A percentile compares a stretch with the other conserved stretches of the same genome.
phyloP scores from a whole-genome alignment of 2,797 vertebrate genomes.

The Tenualosa thibaudeaui region DNA sequence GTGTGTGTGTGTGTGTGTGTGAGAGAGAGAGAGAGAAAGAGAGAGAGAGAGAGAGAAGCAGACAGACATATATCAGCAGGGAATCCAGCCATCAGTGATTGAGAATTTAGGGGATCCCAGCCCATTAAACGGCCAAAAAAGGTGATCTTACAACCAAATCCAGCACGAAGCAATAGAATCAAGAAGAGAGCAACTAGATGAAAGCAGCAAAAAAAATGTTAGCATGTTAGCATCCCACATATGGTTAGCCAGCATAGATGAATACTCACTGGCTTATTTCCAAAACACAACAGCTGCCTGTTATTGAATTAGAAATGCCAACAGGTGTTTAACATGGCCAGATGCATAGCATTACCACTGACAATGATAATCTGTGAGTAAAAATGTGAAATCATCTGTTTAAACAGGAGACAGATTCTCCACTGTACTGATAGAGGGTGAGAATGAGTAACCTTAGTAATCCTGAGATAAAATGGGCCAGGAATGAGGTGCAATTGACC shows the following conservation, averaged over 20 bases:
- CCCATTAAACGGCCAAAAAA: too few relatives aligned
- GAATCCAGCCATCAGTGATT: too few relatives aligned
- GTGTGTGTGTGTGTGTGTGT: too few relatives aligned
- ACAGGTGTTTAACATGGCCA: constrained; percentile 43
- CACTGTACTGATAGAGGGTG: background rate
- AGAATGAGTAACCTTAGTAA: background rate
- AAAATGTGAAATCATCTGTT: constrained; percentile 16
- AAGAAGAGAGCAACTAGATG: background rate
- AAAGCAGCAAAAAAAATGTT: background rate
- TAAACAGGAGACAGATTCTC: background rate
- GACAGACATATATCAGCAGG: too few relatives aligned
- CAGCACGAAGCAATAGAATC: background rate
- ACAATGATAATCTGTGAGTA: constrained; percentile 18
- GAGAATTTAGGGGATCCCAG: too few relatives aligned
- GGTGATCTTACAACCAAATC: background rate
- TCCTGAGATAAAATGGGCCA: background rate
- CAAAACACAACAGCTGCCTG: constrained; percentile 44
- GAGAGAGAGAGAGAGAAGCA: too few relatives aligned
- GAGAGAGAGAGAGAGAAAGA: too few relatives aligned
- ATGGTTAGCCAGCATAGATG: constrained; percentile 18
- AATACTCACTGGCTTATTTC: constrained; percentile 41
- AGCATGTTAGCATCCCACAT: background rate
- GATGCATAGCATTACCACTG: constrained; percentile 12
- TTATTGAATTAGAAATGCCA: constrained; percentile 44
- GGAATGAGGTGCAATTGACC: background rate